phyloP scores from a whole-genome alignment of 2,113 vertebrate species.

The Spheniscus mendiculus region DNA sequence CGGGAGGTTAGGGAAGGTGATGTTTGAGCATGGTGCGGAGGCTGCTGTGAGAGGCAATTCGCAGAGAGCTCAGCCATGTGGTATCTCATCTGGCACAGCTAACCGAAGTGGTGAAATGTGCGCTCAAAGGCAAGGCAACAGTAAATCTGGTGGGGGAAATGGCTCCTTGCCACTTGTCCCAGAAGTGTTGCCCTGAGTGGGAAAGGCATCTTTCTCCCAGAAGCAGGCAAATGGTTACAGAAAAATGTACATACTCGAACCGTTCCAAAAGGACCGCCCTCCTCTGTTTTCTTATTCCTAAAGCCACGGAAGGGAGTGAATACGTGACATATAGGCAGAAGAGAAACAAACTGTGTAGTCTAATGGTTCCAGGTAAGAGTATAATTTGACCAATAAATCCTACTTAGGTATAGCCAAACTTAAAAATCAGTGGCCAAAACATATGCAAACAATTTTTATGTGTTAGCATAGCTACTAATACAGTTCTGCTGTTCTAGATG shows the following conservation, averaged over 20 bases:
- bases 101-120: neutral
- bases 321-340: neutral
- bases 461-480: neutral
- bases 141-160: neutral
- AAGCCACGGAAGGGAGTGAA: neutral
- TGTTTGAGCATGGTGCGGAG: neutral
- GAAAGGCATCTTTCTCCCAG: neutral
- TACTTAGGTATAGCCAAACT: neutral
- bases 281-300: neutral
- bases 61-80: neutral
- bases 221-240: neutral
- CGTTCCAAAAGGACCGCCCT: fast-evolving
- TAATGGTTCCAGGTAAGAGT: neutral
- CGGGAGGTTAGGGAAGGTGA: constrained; percentile 4
- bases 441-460: neutral
- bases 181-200: neutral
- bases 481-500: neutral
- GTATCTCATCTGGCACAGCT: neutral
- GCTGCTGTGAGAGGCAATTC: neutral
- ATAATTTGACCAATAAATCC: neutral
- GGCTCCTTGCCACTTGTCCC: neutral
- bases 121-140: neutral
- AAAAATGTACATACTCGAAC: neutral
- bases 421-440: neutral
- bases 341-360: neutral